Conservation (phyloP, 2,113 vertebrate genomes). For the Cathartes aura region DNA sequence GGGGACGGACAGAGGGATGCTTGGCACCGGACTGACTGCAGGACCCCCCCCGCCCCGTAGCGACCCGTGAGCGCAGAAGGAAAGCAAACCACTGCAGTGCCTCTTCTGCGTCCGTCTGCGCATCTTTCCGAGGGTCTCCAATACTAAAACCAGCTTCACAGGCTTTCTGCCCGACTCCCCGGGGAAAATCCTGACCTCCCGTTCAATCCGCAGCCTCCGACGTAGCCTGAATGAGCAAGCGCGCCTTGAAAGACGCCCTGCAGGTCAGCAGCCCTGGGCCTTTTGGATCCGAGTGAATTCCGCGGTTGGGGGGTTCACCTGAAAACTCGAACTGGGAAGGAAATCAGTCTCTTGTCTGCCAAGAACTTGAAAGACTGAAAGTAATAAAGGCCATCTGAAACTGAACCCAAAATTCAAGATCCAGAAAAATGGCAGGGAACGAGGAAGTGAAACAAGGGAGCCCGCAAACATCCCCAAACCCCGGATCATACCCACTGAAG, state of each 20-base stretch:
- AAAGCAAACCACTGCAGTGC: neutral
- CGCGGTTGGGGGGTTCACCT: neutral
- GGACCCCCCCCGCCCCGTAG: neutral
- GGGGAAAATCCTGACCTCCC: neutral
- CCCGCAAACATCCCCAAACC: neutral
- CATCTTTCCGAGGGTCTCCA: neutral
- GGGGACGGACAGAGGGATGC: neutral
- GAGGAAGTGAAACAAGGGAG: neutral
- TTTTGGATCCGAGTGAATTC: neutral
- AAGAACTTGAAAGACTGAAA: neutral
- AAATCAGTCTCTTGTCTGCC: neutral
- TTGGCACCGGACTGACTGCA: neutral
- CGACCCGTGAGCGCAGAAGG: neutral
- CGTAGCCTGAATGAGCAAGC: neutral
- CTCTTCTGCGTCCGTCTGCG: neutral
- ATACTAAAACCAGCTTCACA: neutral
- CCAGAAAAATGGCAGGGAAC: fast-evolving
- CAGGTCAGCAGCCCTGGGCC: neutral
- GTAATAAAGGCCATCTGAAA: neutral
- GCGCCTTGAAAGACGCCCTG: neutral
- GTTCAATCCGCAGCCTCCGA: neutral
- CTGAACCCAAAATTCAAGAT: neutral
- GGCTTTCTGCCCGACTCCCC: neutral
- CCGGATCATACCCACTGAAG: neutral
- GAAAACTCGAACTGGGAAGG: neutral